Evolutionary conservation across 92 coral and sea anemone genomes (phyloP), one percentile per base, ranked within the genome.

Genomic region (Palythoa grandis): DNA sequence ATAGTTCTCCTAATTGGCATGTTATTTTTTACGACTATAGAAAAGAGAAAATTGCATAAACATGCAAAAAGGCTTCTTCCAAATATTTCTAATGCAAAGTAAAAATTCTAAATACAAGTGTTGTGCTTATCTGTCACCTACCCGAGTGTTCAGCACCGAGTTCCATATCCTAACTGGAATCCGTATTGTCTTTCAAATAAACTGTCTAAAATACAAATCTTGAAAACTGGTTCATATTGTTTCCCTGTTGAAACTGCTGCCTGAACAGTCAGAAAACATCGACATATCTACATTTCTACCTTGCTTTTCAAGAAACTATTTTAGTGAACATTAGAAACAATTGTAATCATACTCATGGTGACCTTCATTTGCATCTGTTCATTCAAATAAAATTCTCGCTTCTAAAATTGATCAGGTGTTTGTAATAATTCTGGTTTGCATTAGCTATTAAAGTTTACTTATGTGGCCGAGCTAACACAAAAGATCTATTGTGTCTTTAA

Each of bases 361-460:
- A 29, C 67, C 50, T 10, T 24, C 39, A 79, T 79, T 79, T 79
- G 84, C 84, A 79, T 61, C 66, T 16, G 25, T 60, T 65, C 60
- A 24, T 80, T 65, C 10, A 80, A 43, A 65, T 13, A 48, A 66
- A 80, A 80, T 13, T 11, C 63, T 66, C 50, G 70, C 52, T 65
- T 70, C 48, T 25, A 4, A 43, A 67, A 80, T 40, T 11, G 22
- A n/a, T 70, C 82, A 77, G 82, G 58, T 80, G 74, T 38, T 48
- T 80, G 38, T 24, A 20, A 65, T 66, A 11, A 40, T 66, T 77
- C 24, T 40, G 47, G 72, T 82, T 90, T 86, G 79, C 54, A 39
- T 13, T 53, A 23, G 43, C 76, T 72, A 90, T 83, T 83, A 83
- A 90, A 83, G 91, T 90, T 90, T 83, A 71, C 91, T 39, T 87